phyloP scores from a whole-genome alignment of 2,888 invertebrate genomes.

The Plemyria rubiginata region DNA sequence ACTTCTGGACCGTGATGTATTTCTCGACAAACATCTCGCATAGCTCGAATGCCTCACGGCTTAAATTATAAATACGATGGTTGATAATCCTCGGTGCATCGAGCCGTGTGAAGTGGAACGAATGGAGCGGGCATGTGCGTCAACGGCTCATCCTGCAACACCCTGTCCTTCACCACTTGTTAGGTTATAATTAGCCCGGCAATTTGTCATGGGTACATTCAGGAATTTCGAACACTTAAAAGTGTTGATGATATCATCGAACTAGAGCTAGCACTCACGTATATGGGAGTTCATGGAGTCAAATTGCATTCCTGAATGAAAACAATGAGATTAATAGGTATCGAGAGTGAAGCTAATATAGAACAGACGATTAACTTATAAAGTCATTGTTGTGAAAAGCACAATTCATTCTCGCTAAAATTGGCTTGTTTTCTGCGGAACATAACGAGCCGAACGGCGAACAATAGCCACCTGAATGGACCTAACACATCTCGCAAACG shows the following conservation, averaged over 20 bases:
- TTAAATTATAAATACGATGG: slow-evolving; percentile 60
- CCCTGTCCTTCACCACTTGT: slow-evolving; percentile 59
- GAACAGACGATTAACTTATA: slow-evolving; percentile 41
- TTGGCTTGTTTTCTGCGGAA: slow-evolving; percentile 48
- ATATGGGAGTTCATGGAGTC: slow-evolving; percentile 13
- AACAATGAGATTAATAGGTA: slow-evolving; percentile 29
- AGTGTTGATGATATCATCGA: slow-evolving; percentile 27
- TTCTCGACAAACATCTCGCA: slow-evolving; percentile 42
- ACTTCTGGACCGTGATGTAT: slow-evolving; percentile 29
- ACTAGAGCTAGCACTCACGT: slow-evolving; percentile 14
- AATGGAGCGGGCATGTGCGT: slow-evolving; percentile 56
- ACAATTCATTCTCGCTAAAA: slow-evolving; percentile 46
- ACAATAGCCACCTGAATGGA: slow-evolving; percentile 50
- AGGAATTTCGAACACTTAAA: slow-evolving; percentile 28
- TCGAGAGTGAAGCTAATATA: slow-evolving; percentile 22
- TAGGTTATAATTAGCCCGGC: slow-evolving; percentile 65
- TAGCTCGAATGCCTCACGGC: slow-evolving; percentile 53
- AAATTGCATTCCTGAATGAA: slow-evolving; percentile 40
- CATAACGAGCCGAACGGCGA: slow-evolving; percentile 52
- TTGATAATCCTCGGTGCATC: slow-evolving; percentile 48
- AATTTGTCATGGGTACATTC: slow-evolving; percentile 48
- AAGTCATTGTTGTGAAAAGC: slow-evolving; percentile 42
- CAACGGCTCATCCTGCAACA: slow-evolving; percentile 58
- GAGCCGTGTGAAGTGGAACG: slow-evolving; percentile 68
- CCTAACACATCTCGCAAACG: slow-evolving; percentile 41